Percentiles rank a stretch among this genome's conserved stretches.
Evolutionary conservation across 2,797 vertebrate genomes (phyloP).

Genomic region (Oreortyx pictus): DNA sequence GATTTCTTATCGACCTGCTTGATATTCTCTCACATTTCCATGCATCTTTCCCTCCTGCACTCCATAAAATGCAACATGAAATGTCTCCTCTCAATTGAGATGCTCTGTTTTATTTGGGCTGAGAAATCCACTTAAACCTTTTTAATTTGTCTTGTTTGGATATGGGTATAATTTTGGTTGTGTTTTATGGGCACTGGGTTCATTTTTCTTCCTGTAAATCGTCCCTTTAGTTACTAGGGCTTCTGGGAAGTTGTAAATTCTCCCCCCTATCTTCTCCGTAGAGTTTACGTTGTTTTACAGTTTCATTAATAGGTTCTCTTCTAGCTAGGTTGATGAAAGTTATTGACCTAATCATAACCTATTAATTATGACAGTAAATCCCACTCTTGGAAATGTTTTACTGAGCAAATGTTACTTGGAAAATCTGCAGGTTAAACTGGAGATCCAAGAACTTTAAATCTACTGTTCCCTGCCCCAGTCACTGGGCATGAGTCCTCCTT

Average conservation of each 20-base stretch:
- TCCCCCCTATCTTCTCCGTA: slow-evolving; percentile 58
- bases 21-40: slow-evolving; percentile 31
- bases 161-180: slow-evolving; percentile 68
- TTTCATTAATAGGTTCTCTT: slow-evolving; percentile 76
- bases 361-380: slow-evolving; percentile 81
- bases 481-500: rapidly evolving
- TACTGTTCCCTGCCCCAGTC: background rate
- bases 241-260: slow-evolving; percentile 81
- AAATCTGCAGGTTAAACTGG: slow-evolving; percentile 63
- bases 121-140: slow-evolving; percentile 66
- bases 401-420: slow-evolving; percentile 69
- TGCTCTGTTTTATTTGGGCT: slow-evolving; percentile 56
- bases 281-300: slow-evolving; percentile 79
- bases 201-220: slow-evolving; percentile 82
- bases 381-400: slow-evolving; percentile 68
- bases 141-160: slow-evolving; percentile 75
- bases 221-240: slow-evolving; percentile 72
- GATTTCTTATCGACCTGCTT: slow-evolving; percentile 42
- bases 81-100: slow-evolving; percentile 45
- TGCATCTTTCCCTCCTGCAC: slow-evolving; percentile 48
- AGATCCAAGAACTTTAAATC: slow-evolving; percentile 70
- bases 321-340: slow-evolving; percentile 77
- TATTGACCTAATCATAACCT: slow-evolving; percentile 82
- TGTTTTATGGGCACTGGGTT: slow-evolving; percentile 74
- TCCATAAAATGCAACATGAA: slow-evolving; percentile 33